Evolutionary conservation across 2,888 invertebrate species (phyloP).

Genomic region (Nomada hirtipes): DNA sequence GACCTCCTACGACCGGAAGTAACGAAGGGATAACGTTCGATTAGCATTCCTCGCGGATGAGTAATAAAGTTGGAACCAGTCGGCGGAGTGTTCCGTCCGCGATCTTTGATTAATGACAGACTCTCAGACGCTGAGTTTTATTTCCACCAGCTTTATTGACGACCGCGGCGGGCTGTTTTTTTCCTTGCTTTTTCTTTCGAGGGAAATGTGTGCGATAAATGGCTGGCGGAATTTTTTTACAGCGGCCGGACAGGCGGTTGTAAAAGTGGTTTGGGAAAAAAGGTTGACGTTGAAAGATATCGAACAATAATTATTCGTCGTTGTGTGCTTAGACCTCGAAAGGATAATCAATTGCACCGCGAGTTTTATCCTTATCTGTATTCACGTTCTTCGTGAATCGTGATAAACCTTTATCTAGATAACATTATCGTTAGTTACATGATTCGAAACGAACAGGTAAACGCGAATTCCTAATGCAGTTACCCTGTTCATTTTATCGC

Average conservation of each 20-base stretch:
- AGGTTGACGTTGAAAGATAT: too few species aligned
- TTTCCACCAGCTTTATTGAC: not conserved
- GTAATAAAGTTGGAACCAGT: constrained; percentile 4
- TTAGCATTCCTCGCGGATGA: constrained; percentile 30
- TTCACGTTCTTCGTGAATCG: not conserved
- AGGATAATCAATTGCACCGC: not conserved
- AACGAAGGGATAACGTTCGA: constrained; percentile 21
- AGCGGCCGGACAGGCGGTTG: too few species aligned
- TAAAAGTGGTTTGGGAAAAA: too few species aligned
- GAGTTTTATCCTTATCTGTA: not conserved
- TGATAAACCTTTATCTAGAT: not conserved
- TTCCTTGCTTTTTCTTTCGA: too few species aligned
- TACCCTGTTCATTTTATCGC: constrained; percentile 8
- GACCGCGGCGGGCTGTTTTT: not conserved
- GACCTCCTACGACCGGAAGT: constrained; percentile 57
- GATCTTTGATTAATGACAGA: constrained; percentile 18
- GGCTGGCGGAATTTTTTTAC: too few species aligned
- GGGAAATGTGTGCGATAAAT: not conserved
- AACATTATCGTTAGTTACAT: not conserved
- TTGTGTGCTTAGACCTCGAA: not conserved
- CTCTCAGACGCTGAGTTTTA: constrained; percentile 5
- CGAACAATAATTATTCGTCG: too few species aligned
- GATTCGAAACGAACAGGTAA: not conserved
- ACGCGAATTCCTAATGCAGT: constrained; percentile 20
- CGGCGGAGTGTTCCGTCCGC: not conserved